These are phyloP conservation scores for Platyscapa corneri DNA, from an alignment of 1,140 invertebrate species.

Conservation along the genomic window DNA sequence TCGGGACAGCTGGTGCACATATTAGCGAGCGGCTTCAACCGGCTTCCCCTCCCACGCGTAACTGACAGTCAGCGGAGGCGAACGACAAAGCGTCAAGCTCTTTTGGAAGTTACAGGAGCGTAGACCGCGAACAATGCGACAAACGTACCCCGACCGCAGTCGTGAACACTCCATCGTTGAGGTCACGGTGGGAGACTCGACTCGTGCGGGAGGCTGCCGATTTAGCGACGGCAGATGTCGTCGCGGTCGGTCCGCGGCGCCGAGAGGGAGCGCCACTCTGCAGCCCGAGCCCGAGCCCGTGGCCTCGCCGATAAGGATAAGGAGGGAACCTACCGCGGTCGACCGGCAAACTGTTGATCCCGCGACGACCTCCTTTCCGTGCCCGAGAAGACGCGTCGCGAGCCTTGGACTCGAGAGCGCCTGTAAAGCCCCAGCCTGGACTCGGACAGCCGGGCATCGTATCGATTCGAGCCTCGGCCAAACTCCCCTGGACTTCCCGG, in stretches of 20 bases:
- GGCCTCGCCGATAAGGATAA: conserved; percentile 36
- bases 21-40: too few species aligned
- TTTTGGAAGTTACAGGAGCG: background rate
- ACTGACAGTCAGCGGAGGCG: too few species aligned
- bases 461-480: conserved; percentile 38
- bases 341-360: conserved; percentile 63
- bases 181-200: background rate
- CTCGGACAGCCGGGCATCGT: too few species aligned
- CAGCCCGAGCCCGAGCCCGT: background rate
- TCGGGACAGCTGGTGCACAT: too few species aligned
- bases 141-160: background rate
- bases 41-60: too few species aligned
- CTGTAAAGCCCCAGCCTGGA: too few species aligned
- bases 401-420: too few species aligned
- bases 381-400: background rate
- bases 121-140: background rate
- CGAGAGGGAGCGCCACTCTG: conserved; percentile 14
- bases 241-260: background rate
- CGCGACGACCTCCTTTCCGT: conserved; percentile 55
- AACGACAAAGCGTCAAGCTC: too few species aligned
- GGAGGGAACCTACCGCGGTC: conserved; percentile 11
- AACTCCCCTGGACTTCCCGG: conserved; percentile 11
- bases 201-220: background rate
- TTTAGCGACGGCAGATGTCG: background rate
- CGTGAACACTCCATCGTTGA: background rate